Evolutionary conservation across 2,888 invertebrate species (phyloP).

Genomic region (Aspidiotus destructor): DNA sequence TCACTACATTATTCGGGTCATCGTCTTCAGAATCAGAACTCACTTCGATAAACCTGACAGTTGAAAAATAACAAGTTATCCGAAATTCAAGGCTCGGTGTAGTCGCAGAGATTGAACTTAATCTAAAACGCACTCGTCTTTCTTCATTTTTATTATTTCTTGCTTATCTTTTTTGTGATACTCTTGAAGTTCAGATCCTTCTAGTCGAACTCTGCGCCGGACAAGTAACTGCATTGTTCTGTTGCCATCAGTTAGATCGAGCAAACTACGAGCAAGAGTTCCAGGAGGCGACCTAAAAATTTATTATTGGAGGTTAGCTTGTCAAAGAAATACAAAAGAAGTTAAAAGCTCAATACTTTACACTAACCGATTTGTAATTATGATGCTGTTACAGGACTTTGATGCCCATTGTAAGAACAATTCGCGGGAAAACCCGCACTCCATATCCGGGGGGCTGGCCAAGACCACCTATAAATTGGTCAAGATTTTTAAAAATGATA

Average conservation of each 20-base stretch:
- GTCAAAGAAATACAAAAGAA: constrained; percentile 15
- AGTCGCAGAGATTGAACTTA: background rate
- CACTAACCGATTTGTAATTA: constrained; percentile 69
- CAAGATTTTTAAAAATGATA: background rate
- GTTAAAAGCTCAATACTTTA: background rate
- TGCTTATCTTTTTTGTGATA: constrained; percentile 53
- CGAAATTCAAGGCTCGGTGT: background rate
- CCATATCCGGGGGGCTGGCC: constrained; percentile 89
- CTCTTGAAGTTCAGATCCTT: constrained; percentile 69
- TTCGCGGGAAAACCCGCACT: constrained; percentile 89
- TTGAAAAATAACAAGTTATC: background rate
- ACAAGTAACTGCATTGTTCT: constrained; percentile 62
- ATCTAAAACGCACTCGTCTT: constrained; percentile 21
- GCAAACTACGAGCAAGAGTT: constrained; percentile 61
- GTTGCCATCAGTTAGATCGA: constrained; percentile 58
- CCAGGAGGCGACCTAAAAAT: constrained; percentile 62
- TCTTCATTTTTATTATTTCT: constrained; percentile 11
- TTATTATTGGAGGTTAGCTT: background rate
- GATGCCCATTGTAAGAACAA: constrained; percentile 89
- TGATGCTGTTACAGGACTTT: constrained; percentile 84
- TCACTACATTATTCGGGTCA: constrained; percentile 60
- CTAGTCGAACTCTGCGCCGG: constrained; percentile 59
- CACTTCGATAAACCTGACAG: constrained; percentile 24
- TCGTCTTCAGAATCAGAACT: constrained; percentile 78
- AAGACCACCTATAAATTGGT: constrained; percentile 63